These are phyloP conservation scores for Neodiprion lecontei DNA, from an alignment of 1,140 invertebrate species.

Conservation along the genomic window DNA sequence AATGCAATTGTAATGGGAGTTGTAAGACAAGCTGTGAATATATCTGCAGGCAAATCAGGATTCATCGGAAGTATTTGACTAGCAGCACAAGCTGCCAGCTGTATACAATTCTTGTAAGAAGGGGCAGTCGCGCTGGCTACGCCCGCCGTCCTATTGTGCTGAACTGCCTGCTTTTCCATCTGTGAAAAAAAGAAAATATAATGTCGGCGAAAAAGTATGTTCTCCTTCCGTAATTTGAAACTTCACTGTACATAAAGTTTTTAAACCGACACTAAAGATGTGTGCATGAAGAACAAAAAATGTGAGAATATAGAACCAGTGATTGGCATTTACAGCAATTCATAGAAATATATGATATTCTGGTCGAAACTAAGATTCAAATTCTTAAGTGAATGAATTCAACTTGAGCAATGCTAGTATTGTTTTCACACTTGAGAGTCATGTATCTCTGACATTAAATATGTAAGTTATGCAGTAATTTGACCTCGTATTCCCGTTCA, in stretches of 20 bases:
- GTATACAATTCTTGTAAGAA: slow-evolving; percentile 91
- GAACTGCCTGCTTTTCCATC: slow-evolving; percentile 55
- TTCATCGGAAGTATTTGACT: slow-evolving; percentile 96
- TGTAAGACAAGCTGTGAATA: slow-evolving; percentile 97
- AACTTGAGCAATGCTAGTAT: no score
- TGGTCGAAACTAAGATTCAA: no score
- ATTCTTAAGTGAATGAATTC: no score
- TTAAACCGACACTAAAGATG: no score
- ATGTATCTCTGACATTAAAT: no score
- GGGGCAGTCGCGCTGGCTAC: slow-evolving; percentile 54
- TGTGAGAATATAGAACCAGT: no score
- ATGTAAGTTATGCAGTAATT: neutral
- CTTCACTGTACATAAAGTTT: no score
- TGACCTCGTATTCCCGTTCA: slow-evolving; percentile 84
- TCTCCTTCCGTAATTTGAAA: no score
- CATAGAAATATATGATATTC: no score
- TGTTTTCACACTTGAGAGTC: no score
- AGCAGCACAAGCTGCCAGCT: slow-evolving; percentile 91
- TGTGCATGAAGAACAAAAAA: no score
- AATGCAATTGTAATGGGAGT: slow-evolving; percentile 98
- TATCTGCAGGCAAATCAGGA: slow-evolving; percentile 96
- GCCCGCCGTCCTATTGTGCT: slow-evolving; percentile 52
- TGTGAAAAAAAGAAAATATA: slow-evolving; percentile 27
- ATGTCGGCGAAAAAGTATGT: neutral
- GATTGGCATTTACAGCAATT: no score